Percentiles rank a stretch among this genome's conserved stretches.
These are phyloP conservation scores for Mus minutoides DNA, from an alignment of 2,797 vertebrate species.

Conservation along the genomic window DNA sequence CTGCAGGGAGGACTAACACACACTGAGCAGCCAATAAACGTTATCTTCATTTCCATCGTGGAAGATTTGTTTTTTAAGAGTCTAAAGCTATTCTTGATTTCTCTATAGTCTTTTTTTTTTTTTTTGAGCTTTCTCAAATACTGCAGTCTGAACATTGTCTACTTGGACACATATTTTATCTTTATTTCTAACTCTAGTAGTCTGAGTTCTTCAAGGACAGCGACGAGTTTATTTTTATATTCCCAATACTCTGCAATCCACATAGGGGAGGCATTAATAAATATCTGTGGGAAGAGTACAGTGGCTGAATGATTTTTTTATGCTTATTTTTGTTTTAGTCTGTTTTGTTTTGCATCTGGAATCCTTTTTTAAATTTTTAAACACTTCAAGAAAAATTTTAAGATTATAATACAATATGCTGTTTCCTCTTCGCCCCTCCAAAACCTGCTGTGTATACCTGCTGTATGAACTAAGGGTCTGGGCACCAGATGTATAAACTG, in stretches of 20 bases:
- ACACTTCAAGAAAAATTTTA: neutral
- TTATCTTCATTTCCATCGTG: neutral
- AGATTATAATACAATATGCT: neutral
- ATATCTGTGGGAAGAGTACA: neutral
- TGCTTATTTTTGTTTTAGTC: neutral
- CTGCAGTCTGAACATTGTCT: conserved; percentile 3
- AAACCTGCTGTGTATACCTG: neutral
- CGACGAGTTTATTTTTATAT: conserved; percentile 33
- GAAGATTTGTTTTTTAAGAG: neutral
- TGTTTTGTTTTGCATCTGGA: neutral
- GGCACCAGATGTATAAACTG: neutral
- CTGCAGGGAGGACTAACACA: neutral
- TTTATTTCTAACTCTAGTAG: conserved; percentile 36
- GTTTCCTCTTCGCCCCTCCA: neutral
- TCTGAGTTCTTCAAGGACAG: neutral
- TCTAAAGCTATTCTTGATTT: conserved; percentile 7
- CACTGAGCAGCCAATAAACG: neutral
- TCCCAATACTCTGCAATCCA: neutral
- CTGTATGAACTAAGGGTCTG: neutral
- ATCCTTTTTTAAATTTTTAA: neutral
- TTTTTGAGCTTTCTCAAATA: conserved; percentile 19
- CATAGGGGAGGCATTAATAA: neutral
- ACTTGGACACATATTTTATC: neutral
- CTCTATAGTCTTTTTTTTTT: neutral
- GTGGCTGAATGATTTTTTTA: neutral